Conservation (phyloP, 2,888 invertebrate genomes). For the Sicus ferrugineus region DNA sequence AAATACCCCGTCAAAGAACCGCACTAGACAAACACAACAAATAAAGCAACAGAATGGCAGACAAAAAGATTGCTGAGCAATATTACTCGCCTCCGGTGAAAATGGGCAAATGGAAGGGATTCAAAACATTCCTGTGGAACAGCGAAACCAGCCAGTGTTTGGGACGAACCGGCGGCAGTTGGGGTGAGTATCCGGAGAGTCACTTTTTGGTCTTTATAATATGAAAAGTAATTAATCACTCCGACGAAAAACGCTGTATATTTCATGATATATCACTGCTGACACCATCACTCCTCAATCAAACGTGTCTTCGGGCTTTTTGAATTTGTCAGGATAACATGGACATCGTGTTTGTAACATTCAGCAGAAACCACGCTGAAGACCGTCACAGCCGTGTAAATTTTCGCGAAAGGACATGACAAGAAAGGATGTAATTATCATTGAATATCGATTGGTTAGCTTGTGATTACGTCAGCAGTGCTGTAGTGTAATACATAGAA, state of each 20-base stretch:
- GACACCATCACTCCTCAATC: no score
- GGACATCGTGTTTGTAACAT: no score
- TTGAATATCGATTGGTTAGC: conserved; percentile 5
- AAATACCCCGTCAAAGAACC: conserved; percentile 35
- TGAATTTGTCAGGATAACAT: not conserved
- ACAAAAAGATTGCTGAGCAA: conserved; percentile 79
- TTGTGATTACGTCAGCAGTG: not conserved
- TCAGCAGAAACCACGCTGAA: no score
- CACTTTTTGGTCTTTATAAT: no score
- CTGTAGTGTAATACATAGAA: no score
- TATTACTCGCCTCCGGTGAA: conserved; percentile 83
- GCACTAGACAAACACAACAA: conserved; percentile 41
- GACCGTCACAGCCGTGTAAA: no score
- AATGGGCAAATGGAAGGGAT: conserved; percentile 85
- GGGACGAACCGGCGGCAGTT: conserved; percentile 90
- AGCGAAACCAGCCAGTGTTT: conserved; percentile 90
- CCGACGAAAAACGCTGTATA: no score
- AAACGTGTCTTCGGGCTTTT: no score
- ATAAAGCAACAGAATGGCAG: conserved; percentile 77
- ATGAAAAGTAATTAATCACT: no score
- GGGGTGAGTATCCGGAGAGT: conserved; percentile 93
- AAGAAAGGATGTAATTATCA: conserved; percentile 2
- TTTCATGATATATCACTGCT: no score
- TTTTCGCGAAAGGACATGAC: not conserved
- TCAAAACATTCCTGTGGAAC: conserved; percentile 89